phyloP scores from a whole-genome alignment of 2,113 vertebrate genomes.

The Laterallus jamaicensis region DNA sequence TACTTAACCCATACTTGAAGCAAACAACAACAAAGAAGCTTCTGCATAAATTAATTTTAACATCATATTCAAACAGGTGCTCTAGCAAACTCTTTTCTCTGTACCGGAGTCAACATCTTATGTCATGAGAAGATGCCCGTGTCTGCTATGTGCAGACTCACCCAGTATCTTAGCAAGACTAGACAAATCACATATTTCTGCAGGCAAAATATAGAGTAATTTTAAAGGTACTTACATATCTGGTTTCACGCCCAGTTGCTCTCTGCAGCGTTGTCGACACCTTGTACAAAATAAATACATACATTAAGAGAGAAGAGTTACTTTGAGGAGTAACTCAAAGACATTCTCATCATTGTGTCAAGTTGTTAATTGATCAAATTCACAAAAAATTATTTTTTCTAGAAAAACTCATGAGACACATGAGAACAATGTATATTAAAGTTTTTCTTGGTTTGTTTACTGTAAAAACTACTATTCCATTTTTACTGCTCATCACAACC shows the following conservation, averaged over 20 bases:
- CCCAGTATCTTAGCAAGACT: background rate
- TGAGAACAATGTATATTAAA: background rate
- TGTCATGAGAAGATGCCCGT: background rate
- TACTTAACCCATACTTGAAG: background rate
- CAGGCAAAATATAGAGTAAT: background rate
- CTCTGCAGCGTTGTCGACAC: constrained; percentile 71
- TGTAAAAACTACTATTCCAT: background rate
- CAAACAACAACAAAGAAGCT: background rate
- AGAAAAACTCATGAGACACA: background rate
- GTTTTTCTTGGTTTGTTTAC: background rate
- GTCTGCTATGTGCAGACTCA: background rate
- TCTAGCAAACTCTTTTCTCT: background rate
- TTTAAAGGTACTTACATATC: constrained; percentile 86
- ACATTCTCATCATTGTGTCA: background rate
- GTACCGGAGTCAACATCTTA: background rate
- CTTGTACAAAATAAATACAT: constrained; percentile 53
- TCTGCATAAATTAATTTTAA: background rate
- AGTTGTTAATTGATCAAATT: background rate
- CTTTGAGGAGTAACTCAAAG: background rate
- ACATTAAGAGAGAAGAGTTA: background rate
- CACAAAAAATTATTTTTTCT: background rate
- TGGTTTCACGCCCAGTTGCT: constrained; percentile 91
- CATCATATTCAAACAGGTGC: background rate
- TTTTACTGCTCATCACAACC: background rate
- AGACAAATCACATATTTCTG: background rate